A percentile compares a stretch with the other conserved stretches of the same genome.
These are phyloP conservation scores for Pecten maximus DNA, from an alignment of 2,888 invertebrate species.

Conservation along the genomic window DNA sequence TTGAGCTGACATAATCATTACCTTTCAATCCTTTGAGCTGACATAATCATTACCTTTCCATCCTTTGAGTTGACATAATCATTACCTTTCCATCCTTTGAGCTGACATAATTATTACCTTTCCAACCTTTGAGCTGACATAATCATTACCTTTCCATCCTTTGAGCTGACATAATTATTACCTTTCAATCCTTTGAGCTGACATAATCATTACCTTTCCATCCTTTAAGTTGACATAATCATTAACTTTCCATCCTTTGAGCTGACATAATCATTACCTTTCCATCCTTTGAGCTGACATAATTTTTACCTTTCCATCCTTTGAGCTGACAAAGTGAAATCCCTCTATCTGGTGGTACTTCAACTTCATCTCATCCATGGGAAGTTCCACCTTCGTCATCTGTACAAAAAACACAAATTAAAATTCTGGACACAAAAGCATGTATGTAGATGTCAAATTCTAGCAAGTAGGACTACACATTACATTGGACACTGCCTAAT, in stretches of 20 bases:
- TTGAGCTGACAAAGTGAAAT: conserved; percentile 77
- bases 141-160: not conserved
- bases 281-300: conserved; percentile 76
- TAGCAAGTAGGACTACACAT: too few species aligned
- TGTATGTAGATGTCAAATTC: too few species aligned
- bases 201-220: not conserved
- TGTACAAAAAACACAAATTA: conserved; percentile 52
- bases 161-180: not conserved
- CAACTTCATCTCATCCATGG: conserved; percentile 71
- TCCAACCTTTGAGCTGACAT: not conserved
- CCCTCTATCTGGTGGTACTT: conserved; percentile 77
- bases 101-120: not conserved
- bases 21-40: too few species aligned
- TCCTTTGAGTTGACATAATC: too few species aligned
- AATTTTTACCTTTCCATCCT: conserved; percentile 76
- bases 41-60: too few species aligned
- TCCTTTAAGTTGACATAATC: not conserved
- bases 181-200: conserved; percentile 8
- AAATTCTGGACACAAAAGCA: too few species aligned
- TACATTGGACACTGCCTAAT: too few species aligned
- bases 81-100: too few species aligned
- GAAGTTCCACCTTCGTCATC: conserved; percentile 77
- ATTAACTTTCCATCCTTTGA: conserved; percentile 66
- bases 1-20: too few species aligned
- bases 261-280: conserved; percentile 68